These are phyloP conservation scores for Trissolcus basalis DNA, from an alignment of 1,140 invertebrate species.

Conservation along the genomic window DNA sequence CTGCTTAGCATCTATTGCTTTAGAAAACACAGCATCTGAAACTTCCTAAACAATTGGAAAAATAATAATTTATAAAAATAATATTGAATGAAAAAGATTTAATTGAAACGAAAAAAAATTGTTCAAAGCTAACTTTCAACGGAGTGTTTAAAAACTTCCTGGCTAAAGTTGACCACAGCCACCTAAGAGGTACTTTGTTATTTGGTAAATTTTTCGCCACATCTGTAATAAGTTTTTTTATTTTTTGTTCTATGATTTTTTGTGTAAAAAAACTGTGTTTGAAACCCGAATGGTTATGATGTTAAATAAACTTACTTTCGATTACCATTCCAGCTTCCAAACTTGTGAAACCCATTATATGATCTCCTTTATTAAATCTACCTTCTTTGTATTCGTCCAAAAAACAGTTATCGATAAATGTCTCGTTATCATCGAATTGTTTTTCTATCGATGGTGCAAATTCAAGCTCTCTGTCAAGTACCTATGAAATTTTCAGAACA, in stretches of 20 bases:
- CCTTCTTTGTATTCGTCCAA: conserved; percentile 13
- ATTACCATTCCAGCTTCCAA: conserved; percentile 22
- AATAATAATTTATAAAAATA: conserved; percentile 1
- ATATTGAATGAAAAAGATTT: neutral
- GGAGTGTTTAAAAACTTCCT: too few species aligned
- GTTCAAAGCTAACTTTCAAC: too few species aligned
- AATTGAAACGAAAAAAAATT: too few species aligned
- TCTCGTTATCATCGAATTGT: conserved; percentile 1
- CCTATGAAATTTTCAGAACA: conserved; percentile 6
- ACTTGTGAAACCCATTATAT: conserved; percentile 44
- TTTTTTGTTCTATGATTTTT: too few species aligned
- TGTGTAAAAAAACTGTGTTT: too few species aligned
- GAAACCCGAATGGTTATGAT: too few species aligned
- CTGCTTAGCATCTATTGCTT: conserved; percentile 31
- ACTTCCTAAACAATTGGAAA: conserved; percentile 4
- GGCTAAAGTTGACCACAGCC: neutral
- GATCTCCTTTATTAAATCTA: conserved; percentile 30
- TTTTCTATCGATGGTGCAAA: conserved; percentile 39
- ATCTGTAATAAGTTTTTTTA: too few species aligned
- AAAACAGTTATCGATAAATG: conserved; percentile 35
- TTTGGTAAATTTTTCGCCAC: too few species aligned
- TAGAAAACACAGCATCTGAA: conserved; percentile 20
- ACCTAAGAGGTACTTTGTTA: neutral
- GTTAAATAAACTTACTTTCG: conserved; percentile 20
- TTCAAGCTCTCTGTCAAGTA: conserved; percentile 12